Base-by-base conservation (phyloP, 2,888 invertebrate species). In the Drosophila lutescens region DNA sequence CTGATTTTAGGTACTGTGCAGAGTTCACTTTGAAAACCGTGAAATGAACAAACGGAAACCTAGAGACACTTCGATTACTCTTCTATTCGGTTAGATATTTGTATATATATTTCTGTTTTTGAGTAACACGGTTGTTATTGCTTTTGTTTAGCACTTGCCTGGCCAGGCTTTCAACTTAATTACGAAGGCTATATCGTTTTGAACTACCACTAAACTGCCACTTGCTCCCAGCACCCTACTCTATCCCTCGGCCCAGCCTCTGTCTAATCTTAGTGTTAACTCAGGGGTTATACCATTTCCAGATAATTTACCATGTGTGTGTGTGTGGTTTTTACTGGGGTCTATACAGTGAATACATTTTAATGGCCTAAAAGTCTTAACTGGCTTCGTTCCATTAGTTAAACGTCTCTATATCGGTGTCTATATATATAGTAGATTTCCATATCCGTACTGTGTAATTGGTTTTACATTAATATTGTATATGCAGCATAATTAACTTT, bases 401-500 rank as follows among this genome's bases (percentile, higher is more conserved):
- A 32, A 50, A 53, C 46, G 41, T 38, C 17, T 34, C 32, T 56
- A 58, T 20, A 50, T 56, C 13, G 56, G 40, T 26, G 49, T 70
- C 26, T 65, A 20, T 47, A n/a, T 65, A 20, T 47, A n/a, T 66
- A 23, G 20, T 26, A 34, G 23, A 57, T 70, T 47, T 66, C 40
- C 40, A 32, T 58, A 71, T 34, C 26, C 10, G 34, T 49, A 26
- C 46, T 36, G 62, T 43, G 17, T 73, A 41, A 65, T 70, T 40
- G 50, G 43, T 40, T 70, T 67, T 74, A 78, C 58, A 72, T 81
- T 71, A 60, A 69, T 88, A 83, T 86, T 83, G 87, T 83, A 65
- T 80, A 71, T 74, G 83, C 89, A 83, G 83, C 83, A 88, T 80
- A 77, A 72, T 74, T 78, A 75, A 74, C 77, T 77, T 87, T 72